Base-by-base conservation (phyloP, 2,797 vertebrate genomes). In the Mico argentatus region DNA sequence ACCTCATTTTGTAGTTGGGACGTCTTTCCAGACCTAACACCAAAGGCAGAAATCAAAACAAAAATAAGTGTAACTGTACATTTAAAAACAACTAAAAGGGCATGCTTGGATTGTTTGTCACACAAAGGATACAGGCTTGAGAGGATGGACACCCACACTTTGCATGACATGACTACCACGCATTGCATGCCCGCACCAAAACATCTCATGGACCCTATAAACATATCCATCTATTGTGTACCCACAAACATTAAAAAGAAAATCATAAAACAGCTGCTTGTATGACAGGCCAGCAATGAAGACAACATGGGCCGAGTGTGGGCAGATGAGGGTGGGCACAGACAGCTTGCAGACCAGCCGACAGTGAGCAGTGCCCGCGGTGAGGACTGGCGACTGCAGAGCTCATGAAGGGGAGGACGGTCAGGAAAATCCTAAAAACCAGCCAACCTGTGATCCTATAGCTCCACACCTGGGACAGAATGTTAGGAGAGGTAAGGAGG, bases 301-400 rank as follows among this genome's bases (percentile, higher is more conserved):
- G 55, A 9, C 2, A 27, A 20, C 0, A 4, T 1, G 1, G 20
- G 44, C 36, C 9, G 15, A 0, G 0, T 0, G 3, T 1, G 2
- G 48, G 3, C 13, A 44, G n/a, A 46, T 10, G 24, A 33, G 50
- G 85, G 12, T 17, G 4, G 7, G 46, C 5, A 4, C 2, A 8
- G 1, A 33, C 41, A 48, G 30, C 22, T 7, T 1, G 6, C 52
- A n/a, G 6, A 8, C 1, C 6, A 41, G 12, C 2, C 11, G 50
- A 13, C 4, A 30, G 4, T 1, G 46, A 85, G 57, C 33, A 46
- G 19, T 36, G 52, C 11, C 14, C 10, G 2, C 2, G 14, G 48
- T 30, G 3, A 26, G n/a, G 39, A 36, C 61, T 1, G 14, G 13
- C 0, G 5, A 86, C 36, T 10, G 26, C 75, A 72, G 57, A 52